These are phyloP conservation scores for Centropus unirufus DNA, from an alignment of 2,113 vertebrate species.

Conservation along the genomic window DNA sequence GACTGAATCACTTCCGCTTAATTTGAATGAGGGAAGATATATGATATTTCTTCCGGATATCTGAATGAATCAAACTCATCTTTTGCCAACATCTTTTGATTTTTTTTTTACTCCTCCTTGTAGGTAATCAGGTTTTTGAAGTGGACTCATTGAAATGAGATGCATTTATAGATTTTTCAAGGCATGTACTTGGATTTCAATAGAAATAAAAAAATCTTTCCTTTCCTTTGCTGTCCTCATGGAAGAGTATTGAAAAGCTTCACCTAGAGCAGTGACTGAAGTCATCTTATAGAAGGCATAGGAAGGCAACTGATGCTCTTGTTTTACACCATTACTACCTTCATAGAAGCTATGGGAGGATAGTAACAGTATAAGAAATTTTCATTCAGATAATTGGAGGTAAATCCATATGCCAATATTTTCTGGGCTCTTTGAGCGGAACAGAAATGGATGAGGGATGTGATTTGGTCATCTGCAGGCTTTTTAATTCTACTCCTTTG, in stretches of 20 bases:
- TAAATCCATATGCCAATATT: accelerated
- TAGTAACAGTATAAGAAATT: not conserved
- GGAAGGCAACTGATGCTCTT: not conserved
- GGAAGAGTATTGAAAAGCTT: not conserved
- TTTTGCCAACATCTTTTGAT: not conserved
- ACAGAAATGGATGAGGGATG: not conserved
- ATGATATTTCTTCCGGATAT: not conserved
- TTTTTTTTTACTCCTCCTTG: not conserved
- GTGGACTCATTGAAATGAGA: not conserved
- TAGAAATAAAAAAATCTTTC: not conserved
- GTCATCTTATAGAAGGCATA: not conserved
- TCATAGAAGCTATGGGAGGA: not conserved
- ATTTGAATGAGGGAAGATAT: not conserved
- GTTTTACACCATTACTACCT: accelerated
- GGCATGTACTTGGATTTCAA: not conserved
- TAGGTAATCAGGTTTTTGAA: not conserved
- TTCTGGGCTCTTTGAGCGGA: not conserved
- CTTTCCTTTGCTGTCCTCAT: not conserved
- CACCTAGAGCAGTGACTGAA: not conserved
- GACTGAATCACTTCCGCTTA: not conserved
- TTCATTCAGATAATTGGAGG: not conserved
- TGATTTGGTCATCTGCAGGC: not conserved
- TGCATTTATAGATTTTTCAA: not conserved
- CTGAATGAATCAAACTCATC: not conserved
- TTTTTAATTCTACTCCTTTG: not conserved